Evolutionary conservation across 1,140 invertebrate genomes (phyloP).

Genomic region (Leptestheria dahalacensis): DNA sequence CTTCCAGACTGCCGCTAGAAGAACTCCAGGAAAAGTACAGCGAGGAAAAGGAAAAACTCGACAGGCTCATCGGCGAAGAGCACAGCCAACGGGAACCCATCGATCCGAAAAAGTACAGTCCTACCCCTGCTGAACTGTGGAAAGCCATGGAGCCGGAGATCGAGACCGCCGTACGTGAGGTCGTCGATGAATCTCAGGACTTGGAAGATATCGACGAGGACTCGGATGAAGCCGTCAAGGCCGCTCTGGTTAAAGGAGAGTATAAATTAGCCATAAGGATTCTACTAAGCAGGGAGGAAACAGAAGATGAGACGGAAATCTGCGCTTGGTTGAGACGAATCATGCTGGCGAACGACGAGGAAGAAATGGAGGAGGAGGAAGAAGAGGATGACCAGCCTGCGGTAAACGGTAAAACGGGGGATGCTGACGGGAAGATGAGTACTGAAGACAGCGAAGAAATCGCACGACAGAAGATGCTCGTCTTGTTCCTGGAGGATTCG

Average conservation of each 20-base stretch:
- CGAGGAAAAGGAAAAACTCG: constrained; percentile 27
- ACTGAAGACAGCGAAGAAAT: constrained; percentile 25
- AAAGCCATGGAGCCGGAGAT: constrained; percentile 15
- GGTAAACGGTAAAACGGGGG: constrained; percentile 18
- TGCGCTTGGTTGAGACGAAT: constrained; percentile 23
- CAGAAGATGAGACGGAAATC: constrained; percentile 23
- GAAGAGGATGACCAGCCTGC: constrained; percentile 25
- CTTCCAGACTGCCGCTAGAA: constrained; percentile 29
- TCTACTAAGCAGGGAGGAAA: constrained; percentile 15
- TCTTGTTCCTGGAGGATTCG: constrained; percentile 39
- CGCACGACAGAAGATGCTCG: constrained; percentile 23
- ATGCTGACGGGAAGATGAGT: constrained; percentile 19
- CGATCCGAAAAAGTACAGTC: background rate
- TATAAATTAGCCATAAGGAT: constrained; percentile 10
- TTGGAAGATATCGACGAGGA: constrained; percentile 8
- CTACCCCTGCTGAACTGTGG: constrained; percentile 10
- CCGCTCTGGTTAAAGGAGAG: background rate
- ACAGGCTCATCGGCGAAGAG: background rate
- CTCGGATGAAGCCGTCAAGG: background rate
- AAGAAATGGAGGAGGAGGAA: constrained; percentile 24
- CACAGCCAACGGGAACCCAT: background rate
- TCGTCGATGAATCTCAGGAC: constrained; percentile 23
- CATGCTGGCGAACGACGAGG: constrained; percentile 26
- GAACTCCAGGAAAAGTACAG: constrained; percentile 26
- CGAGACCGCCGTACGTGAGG: constrained; percentile 27